Percentiles rank a stretch among this genome's conserved stretches.
phyloP scores from a whole-genome alignment of 2,888 invertebrate genomes.

The Macrostomum cliftonense region DNA sequence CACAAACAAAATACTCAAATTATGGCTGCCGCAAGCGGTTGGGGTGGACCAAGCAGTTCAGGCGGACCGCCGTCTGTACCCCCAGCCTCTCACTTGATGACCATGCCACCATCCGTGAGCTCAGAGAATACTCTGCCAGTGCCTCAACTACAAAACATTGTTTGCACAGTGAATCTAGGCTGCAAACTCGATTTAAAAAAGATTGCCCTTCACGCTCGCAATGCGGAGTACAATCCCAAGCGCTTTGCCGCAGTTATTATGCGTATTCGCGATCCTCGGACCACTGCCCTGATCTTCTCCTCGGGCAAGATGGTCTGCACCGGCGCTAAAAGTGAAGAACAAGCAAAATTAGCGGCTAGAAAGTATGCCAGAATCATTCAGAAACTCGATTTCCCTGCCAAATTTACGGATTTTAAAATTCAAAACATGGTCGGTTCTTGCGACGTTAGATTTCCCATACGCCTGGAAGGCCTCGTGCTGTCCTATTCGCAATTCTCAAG shows the following conservation, averaged over 20 bases:
- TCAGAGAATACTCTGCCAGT: neutral
- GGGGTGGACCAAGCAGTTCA: too few relatives aligned
- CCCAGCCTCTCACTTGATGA: too few relatives aligned
- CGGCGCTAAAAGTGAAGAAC: constrained; percentile 64
- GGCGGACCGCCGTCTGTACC: too few relatives aligned
- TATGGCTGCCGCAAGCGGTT: too few relatives aligned
- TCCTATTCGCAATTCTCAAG: constrained; percentile 61
- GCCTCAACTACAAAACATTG: constrained; percentile 61
- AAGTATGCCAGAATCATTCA: constrained; percentile 65
- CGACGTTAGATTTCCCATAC: constrained; percentile 65
- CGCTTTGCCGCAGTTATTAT: constrained; percentile 97
- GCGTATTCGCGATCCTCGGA: constrained; percentile 61
- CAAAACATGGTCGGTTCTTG: constrained; percentile 72
- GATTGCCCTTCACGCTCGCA: constrained; percentile 87
- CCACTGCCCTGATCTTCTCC: constrained; percentile 61
- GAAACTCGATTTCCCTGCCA: constrained; percentile 51
- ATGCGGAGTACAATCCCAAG: constrained; percentile 97
- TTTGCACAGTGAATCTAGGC: constrained; percentile 80
- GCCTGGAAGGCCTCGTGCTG: constrained; percentile 58
- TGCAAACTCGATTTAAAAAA: constrained; percentile 86
- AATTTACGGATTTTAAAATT: constrained; percentile 59
- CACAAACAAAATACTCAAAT: too few relatives aligned
- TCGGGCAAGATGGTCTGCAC: constrained; percentile 74
- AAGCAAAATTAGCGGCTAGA: constrained; percentile 55
- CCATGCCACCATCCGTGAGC: too few relatives aligned